Evolutionary conservation across 2,888 invertebrate genomes (phyloP), one percentile per base, ranked within the genome.

Genomic region (Caenorhabditis sp.): DNA sequence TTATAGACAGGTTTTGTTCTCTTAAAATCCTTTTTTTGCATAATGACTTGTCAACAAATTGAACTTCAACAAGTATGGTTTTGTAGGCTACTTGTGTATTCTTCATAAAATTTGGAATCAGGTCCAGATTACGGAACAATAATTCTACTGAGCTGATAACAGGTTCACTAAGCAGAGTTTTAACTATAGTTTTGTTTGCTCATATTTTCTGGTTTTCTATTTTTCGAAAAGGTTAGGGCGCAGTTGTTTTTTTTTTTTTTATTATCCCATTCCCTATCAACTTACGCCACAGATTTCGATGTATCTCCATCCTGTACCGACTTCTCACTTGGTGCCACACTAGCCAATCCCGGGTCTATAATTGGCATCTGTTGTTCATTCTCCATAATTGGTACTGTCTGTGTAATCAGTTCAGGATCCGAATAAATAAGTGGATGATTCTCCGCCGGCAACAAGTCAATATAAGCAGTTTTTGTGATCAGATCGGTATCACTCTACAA

Each of bases 401-500:
- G 64, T 12, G 68, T 70, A 12, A 31, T 43, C 25, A 78, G 60
- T 26, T 70, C 70, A 1, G 79, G 79, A 53, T 74, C 67, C 10
- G 79, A 79, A 43, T 79, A 79, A 8, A 79, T 77, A 31, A 79
- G 20, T 7, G 73, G 70, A 60, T 63, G 67, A 26, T 67, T 70
- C 43, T 75, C 75, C 21, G 59, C n/a, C 12, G 66, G 63, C 1
- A 36, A 36, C 1, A 14, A 49, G 5, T 38, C 31, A 43, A 54
- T 20, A 10, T 36, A 14, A 2, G 54, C 54, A 0, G 54, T 50
- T 0, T 56, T 56, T 26, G 71, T 66, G 20, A 78, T 68, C 49
- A 79, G 69, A 69, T 79, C 77, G 8, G 79, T 79, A 58, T 79
- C 79, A 50, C 77, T 77, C 79, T 79, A 59, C 21, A 72, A 62